phyloP scores from a whole-genome alignment of 2,113 vertebrate species.

The Eubucco bourcierii region DNA sequence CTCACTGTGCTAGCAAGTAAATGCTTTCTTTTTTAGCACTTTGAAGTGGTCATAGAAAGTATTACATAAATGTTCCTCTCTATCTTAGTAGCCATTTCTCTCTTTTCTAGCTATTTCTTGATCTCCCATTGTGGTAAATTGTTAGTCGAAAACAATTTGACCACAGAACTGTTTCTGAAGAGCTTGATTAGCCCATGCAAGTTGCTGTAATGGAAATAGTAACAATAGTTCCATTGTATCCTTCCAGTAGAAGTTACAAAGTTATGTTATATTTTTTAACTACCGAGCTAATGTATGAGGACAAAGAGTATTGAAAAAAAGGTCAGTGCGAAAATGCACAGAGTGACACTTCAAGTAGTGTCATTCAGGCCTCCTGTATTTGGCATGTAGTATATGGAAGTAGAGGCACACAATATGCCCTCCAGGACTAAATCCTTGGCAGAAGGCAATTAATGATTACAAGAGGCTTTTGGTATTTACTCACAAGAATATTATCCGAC shows the following conservation, averaged over 20 bases:
- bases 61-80: conserved; percentile 8
- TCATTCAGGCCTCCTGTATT: too few relatives aligned
- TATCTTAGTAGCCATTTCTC: neutral
- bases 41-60: neutral
- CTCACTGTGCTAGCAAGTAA: neutral
- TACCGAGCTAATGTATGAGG: neutral
- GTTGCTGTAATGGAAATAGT: neutral
- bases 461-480: too few relatives aligned
- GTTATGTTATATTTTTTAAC: neutral
- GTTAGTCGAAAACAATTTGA: neutral
- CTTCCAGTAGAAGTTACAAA: neutral
- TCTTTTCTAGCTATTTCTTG: neutral
- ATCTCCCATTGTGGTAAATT: neutral
- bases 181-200: neutral
- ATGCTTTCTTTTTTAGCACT: neutral
- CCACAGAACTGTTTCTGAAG: neutral
- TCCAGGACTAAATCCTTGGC: neutral
- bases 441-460: too few relatives aligned
- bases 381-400: too few relatives aligned
- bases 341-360: neutral
- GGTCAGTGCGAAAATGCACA: neutral
- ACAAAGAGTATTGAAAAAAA: neutral
- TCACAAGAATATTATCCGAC: too few relatives aligned
- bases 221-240: neutral
- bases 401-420: neutral